These are phyloP conservation scores for Tortrix viridana DNA, from an alignment of 2,888 invertebrate genomes.

Conservation along the genomic window DNA sequence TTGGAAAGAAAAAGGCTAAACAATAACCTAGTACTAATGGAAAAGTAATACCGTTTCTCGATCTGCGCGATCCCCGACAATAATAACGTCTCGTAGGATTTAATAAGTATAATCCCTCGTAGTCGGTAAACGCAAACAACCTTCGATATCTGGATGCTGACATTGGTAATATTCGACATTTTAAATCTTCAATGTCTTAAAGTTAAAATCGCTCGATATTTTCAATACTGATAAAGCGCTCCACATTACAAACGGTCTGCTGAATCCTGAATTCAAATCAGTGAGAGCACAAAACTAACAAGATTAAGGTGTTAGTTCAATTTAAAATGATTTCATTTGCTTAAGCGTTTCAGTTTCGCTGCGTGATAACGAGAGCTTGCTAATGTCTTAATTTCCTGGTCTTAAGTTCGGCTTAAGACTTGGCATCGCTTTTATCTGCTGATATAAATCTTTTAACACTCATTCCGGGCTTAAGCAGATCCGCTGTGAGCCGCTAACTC, in stretches of 20 bases:
- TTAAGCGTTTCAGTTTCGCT: slow-evolving; percentile 31
- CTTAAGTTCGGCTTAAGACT: slow-evolving; percentile 56
- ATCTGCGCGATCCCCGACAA: slow-evolving; percentile 43
- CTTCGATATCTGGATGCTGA: slow-evolving; percentile 23
- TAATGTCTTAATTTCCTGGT: slow-evolving; percentile 76
- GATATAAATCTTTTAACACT: slow-evolving; percentile 83
- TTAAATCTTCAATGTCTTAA: slow-evolving; percentile 25
- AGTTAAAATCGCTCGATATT: no score
- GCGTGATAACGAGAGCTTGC: slow-evolving; percentile 38
- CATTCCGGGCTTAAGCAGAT: slow-evolving; percentile 71
- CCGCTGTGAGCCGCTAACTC: slow-evolving; percentile 69
- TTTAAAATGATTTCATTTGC: slow-evolving; percentile 29
- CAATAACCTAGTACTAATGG: slow-evolving; percentile 58
- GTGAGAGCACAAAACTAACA: slow-evolving; percentile 21
- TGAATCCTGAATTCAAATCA: slow-evolving; percentile 21
- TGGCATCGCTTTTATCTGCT: slow-evolving; percentile 60
- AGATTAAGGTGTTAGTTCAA: slow-evolving; percentile 24
- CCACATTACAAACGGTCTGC: slow-evolving; percentile 15
- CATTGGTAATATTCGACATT: slow-evolving; percentile 18
- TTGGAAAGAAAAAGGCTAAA: slow-evolving; percentile 48
- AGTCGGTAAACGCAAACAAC: slow-evolving; percentile 38
- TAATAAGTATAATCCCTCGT: slow-evolving; percentile 43
- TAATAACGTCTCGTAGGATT: slow-evolving; percentile 42
- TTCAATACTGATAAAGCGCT: neutral
- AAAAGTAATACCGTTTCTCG: slow-evolving; percentile 58